Percentiles rank a stretch among this genome's conserved stretches.
These are phyloP conservation scores for Lacerta agilis DNA, from an alignment of 2,797 vertebrate species.

Conservation along the genomic window DNA sequence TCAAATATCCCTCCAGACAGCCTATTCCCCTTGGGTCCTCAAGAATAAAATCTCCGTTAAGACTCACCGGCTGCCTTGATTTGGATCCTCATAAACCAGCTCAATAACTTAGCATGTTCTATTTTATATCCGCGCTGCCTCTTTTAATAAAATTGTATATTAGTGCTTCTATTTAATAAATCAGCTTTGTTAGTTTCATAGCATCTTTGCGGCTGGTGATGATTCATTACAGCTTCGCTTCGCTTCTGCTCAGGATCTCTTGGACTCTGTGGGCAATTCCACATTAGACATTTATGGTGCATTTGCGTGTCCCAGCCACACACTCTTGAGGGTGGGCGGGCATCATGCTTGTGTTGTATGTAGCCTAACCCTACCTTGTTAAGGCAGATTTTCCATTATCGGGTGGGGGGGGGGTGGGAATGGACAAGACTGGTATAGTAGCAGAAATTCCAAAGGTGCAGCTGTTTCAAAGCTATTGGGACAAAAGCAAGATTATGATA, in stretches of 20 bases:
- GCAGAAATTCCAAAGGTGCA: no score
- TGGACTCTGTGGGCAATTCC: no score
- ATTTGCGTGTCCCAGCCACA: no score
- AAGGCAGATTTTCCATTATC: no score
- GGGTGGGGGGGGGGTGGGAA: accelerated
- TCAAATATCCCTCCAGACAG: not conserved
- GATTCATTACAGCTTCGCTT: not conserved
- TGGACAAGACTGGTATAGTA: no score
- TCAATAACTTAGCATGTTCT: not conserved
- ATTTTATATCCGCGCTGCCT: not conserved
- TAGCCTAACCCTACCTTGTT: no score
- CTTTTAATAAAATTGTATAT: not conserved
- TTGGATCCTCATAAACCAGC: not conserved
- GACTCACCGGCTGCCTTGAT: not conserved
- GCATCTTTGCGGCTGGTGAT: not conserved
- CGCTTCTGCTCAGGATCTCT: not conserved
- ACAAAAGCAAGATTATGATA: no score
- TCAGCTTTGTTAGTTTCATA: not conserved
- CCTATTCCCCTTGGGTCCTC: not conserved
- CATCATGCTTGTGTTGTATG: no score
- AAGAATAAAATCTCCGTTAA: not conserved
- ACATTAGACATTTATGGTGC: no score
- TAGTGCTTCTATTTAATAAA: not conserved
- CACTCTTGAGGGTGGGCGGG: no score
- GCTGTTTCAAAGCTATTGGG: no score